A percentile compares a stretch with the other conserved stretches of the same genome.
phyloP scores from a whole-genome alignment of 92 coral and sea anemone genomes.

The Metridium senile region DNA sequence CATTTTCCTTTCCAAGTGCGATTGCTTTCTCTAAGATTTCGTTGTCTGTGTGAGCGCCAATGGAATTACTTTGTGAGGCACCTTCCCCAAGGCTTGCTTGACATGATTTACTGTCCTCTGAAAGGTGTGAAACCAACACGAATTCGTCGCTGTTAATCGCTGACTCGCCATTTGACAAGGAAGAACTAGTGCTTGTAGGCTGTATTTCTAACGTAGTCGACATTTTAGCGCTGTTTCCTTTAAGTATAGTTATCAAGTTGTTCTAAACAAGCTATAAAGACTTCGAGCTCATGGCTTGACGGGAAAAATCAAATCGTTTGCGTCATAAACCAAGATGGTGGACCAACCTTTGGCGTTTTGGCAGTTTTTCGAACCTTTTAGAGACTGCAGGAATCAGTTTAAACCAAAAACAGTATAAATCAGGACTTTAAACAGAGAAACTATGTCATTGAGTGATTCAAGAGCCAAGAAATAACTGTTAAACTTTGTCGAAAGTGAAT shows the following conservation, averaged over 20 bases:
- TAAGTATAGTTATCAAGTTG: too few species aligned
- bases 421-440: not conserved
- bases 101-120: not conserved
- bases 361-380: not conserved
- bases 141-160: not conserved
- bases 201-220: not conserved
- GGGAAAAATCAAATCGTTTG: not conserved
- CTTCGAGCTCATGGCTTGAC: not conserved
- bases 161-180: not conserved
- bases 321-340: conserved; percentile 27
- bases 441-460: not conserved
- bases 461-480: not conserved
- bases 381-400: not conserved
- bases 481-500: not conserved
- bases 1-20: conserved; percentile 60
- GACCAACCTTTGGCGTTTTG: not conserved
- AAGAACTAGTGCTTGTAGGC: not conserved
- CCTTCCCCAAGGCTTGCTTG: not conserved
- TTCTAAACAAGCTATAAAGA: too few species aligned
- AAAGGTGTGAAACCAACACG: not conserved
- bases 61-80: not conserved
- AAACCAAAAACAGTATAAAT: not conserved
- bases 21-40: conserved; percentile 47
- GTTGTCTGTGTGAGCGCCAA: conserved; percentile 15
- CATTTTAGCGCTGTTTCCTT: too few species aligned